These are phyloP conservation scores for Caenorhabditis panamensis DNA, from an alignment of 2,888 invertebrate species.

Conservation along the genomic window DNA sequence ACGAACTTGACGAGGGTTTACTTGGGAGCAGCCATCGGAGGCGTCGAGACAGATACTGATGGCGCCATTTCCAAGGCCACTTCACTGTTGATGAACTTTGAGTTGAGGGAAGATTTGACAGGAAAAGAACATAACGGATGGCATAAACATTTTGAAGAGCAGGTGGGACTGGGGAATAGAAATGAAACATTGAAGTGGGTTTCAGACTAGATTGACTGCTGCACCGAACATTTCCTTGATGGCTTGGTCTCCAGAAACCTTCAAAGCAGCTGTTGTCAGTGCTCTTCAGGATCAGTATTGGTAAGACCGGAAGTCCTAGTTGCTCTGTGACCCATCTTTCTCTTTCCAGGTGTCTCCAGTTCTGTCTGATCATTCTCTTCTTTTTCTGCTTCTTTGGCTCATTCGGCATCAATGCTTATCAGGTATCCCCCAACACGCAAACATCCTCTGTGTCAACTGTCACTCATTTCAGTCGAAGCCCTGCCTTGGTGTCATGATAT, in stretches of 20 bases:
- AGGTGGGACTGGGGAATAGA: neutral
- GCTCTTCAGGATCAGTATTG: slow-evolving; percentile 51
- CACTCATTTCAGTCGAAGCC: slow-evolving; percentile 65
- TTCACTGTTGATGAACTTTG: slow-evolving; percentile 72
- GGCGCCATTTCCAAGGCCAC: slow-evolving; percentile 74
- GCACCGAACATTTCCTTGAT: slow-evolving; percentile 63
- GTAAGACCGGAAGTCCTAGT: slow-evolving; percentile 40
- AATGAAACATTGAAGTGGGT: neutral
- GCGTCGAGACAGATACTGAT: slow-evolving; percentile 74
- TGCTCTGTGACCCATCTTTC: slow-evolving; percentile 33
- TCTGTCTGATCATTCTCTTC: slow-evolving; percentile 62
- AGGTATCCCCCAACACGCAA: slow-evolving; percentile 58
- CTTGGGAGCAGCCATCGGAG: slow-evolving; percentile 68
- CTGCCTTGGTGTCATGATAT: slow-evolving; percentile 60
- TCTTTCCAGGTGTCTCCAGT: slow-evolving; percentile 57
- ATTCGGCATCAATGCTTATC: slow-evolving; percentile 71
- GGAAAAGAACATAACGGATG: slow-evolving; percentile 67
- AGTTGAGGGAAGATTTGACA: slow-evolving; percentile 68
- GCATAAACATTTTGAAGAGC: slow-evolving; percentile 71
- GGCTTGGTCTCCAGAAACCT: slow-evolving; percentile 67
- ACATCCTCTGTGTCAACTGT: neutral
- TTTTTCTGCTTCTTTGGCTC: slow-evolving; percentile 66
- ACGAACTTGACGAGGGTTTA: slow-evolving; percentile 69
- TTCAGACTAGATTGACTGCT: slow-evolving; percentile 59
- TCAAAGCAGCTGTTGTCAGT: slow-evolving; percentile 49